Percentiles rank a stretch among this genome's conserved stretches.
These are phyloP conservation scores for Ochotona curzoniae DNA, from an alignment of 2,113 vertebrate genomes.

Conservation along the genomic window DNA sequence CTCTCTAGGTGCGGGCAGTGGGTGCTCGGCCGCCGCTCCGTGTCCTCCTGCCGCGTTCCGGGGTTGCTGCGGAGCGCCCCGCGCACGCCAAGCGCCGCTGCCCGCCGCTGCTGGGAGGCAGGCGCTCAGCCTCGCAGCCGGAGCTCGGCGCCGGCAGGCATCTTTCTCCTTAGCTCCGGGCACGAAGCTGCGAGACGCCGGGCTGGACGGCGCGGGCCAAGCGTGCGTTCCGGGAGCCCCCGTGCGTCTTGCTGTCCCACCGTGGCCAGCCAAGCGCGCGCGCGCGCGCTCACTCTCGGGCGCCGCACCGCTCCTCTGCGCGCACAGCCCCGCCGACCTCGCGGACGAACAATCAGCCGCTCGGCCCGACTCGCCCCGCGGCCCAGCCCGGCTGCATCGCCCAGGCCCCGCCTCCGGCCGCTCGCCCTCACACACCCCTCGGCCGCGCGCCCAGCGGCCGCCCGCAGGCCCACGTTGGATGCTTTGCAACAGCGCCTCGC, in stretches of 20 bases:
- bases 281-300: neutral
- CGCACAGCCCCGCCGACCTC: neutral
- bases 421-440: conserved; percentile 61
- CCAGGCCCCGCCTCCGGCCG: conserved; percentile 61
- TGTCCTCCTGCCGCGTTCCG: neutral
- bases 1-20: neutral
- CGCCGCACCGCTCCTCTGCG: neutral
- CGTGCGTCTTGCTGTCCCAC: neutral
- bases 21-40: neutral
- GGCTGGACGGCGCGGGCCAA: neutral
- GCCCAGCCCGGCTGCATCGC: conserved; percentile 5
- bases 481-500: conserved; percentile 83
- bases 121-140: neutral
- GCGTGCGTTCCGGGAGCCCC: neutral
- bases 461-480: conserved; percentile 91
- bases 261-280: neutral
- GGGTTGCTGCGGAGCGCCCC: neutral
- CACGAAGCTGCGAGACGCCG: neutral
- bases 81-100: neutral
- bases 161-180: neutral
- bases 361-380: neutral
- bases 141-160: conserved; percentile 37
- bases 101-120: neutral
- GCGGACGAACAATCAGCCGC: conserved; percentile 68
- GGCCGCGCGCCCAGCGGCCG: conserved; percentile 55